Evolutionary conservation across 2,888 invertebrate genomes (phyloP), one percentile per base, ranked within the genome.

Genomic region (Caenorhabditis macrosperma): DNA sequence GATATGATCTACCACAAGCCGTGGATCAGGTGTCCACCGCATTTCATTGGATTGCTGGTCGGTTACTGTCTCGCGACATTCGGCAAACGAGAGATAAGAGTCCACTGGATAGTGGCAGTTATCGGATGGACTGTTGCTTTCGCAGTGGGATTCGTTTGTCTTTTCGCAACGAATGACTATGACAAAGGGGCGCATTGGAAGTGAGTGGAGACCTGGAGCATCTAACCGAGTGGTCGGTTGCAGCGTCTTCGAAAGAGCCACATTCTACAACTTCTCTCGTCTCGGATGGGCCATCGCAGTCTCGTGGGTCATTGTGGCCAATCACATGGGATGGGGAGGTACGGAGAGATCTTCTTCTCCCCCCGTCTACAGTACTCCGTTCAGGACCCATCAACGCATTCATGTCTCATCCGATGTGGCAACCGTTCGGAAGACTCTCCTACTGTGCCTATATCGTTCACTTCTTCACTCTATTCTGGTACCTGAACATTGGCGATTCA

Each of bases 351-450:
- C 44, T 30, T 28, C 12, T 52, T 20, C 5, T n/a, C 17, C 17
- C 30, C 33, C 2, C 15, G 15, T 9, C 3, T 33, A 28, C 1
- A 0, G 20, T 22, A 33, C 12, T 33, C 5, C 33, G 26, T 71
- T 20, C 55, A 71, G 71, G 78, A 26, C 82, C 82, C 9, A 85
- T 87, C 63, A 82, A 84, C 67, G 48, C 60, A 1, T 87, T 87
- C 63, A 83, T 87, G 85, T 78, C 81, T 9, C 82, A 83, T 80
- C 78, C 82, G 4, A 75, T 82, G 4, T 87, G 87, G 87, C 93
- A 95, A 88, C 96, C 97, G 0, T 92, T 97, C 61, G 95, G 96
- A 88, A 93, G 96, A 64, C 93, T 97, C 78, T 95, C 96, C 2
- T 97, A 96, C 92, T 95, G 96, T 91, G 95, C 96, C 35, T 97